These are phyloP conservation scores for Argynnis bischoffii DNA, from an alignment of 2,888 invertebrate species.

Conservation along the genomic window DNA sequence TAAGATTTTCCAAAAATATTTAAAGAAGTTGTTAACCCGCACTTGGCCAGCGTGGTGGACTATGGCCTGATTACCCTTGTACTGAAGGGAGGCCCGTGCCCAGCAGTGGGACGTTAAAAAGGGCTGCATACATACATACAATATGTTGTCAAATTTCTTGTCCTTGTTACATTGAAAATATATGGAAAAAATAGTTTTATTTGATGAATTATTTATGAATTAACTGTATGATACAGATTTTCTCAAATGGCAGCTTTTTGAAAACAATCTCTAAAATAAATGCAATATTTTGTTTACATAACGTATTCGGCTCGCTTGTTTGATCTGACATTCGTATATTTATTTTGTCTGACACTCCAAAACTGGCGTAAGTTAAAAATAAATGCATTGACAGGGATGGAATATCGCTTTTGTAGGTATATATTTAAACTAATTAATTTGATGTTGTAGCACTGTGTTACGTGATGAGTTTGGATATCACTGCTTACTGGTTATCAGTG, in stretches of 20 bases:
- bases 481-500: too few species aligned
- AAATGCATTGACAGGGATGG: constrained; percentile 8
- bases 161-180: too few species aligned
- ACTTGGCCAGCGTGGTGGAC: too few species aligned
- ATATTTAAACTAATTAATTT: neutral
- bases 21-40: too few species aligned
- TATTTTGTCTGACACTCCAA: constrained; percentile 34
- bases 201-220: neutral
- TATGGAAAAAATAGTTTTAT: too few species aligned
- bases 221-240: neutral
- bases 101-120: too few species aligned
- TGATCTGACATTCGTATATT: constrained; percentile 33
- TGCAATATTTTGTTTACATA: constrained; percentile 28
- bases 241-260: constrained; percentile 23
- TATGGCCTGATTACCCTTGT: too few species aligned
- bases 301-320: constrained; percentile 29
- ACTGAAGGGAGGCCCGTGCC: too few species aligned
- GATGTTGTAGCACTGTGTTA: neutral
- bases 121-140: too few species aligned
- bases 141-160: too few species aligned
- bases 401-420: neutral
- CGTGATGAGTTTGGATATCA: too few species aligned
- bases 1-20: too few species aligned
- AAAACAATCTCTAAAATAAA: constrained; percentile 28
- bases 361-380: constrained; percentile 30